phyloP scores from a whole-genome alignment of 2,888 invertebrate species.

The Blastobasis adustella region DNA sequence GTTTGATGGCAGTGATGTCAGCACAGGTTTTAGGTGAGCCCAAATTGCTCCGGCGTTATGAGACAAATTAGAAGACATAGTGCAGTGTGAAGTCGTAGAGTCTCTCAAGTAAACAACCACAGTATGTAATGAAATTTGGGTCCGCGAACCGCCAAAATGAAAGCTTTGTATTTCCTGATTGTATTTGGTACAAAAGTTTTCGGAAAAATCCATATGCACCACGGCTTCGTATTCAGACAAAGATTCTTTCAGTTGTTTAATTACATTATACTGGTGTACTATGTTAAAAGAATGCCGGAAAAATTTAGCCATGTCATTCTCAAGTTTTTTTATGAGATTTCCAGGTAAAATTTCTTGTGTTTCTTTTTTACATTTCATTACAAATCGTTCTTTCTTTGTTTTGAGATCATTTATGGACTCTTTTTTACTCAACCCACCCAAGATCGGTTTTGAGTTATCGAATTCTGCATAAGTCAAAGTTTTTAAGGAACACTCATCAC shows the following conservation, averaged over 20 bases:
- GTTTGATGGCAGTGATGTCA: conserved; percentile 12
- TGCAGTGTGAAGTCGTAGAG: conserved; percentile 19
- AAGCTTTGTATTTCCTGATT: conserved; percentile 33
- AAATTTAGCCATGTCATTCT: conserved; percentile 9
- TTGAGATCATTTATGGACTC: conserved; percentile 9
- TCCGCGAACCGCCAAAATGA: conserved; percentile 34
- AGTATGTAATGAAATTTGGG: conserved; percentile 31
- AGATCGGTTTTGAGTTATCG: conserved; percentile 9
- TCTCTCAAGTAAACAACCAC: conserved; percentile 28
- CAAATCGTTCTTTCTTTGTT: conserved; percentile 12
- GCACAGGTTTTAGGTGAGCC: conserved; percentile 23
- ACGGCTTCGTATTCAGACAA: conserved; percentile 14
- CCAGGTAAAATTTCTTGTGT: conserved; percentile 3
- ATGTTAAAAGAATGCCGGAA: conserved; percentile 6
- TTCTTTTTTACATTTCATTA: conserved; percentile 11
- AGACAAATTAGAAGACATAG: conserved; percentile 23
- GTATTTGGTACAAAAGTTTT: conserved; percentile 33
- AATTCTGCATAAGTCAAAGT: conserved; percentile 13
- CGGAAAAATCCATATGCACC: conserved; percentile 32
- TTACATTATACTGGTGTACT: conserved; percentile 17
- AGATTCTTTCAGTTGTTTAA: conserved; percentile 10
- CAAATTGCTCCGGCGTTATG: conserved; percentile 25
- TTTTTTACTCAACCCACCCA: conserved; percentile 8
- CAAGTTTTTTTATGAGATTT: conserved; percentile 9
- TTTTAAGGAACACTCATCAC: conserved; percentile 16